These are phyloP conservation scores for Caracal caracal DNA, from an alignment of 2,113 vertebrate species.

Conservation along the genomic window DNA sequence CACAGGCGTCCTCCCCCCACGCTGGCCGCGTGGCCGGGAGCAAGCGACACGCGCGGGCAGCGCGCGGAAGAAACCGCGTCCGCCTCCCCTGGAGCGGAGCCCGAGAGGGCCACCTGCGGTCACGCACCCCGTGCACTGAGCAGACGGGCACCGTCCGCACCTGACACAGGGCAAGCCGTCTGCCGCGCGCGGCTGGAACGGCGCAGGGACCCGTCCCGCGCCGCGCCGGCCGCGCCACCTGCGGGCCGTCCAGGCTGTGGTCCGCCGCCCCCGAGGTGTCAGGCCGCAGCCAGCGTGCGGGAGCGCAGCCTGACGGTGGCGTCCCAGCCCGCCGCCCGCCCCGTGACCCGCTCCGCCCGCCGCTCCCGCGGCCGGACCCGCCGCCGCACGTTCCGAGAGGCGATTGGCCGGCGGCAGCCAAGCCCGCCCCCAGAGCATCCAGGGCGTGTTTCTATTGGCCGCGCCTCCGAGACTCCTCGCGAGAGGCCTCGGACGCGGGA, in stretches of 20 bases:
- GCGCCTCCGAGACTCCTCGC: background rate
- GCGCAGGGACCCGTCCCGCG: background rate
- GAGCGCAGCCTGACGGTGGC: background rate
- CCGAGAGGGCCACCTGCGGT: background rate
- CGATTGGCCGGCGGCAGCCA: background rate
- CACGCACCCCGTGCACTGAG: background rate
- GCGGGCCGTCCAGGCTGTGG: background rate
- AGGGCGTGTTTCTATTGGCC: background rate
- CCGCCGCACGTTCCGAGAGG: background rate
- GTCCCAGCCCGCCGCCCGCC: background rate
- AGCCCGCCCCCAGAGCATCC: background rate
- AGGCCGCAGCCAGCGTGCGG: background rate
- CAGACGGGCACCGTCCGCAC: background rate
- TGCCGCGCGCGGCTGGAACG: too few species aligned
- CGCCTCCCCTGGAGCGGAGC: background rate
- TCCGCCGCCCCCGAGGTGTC: fast-evolving
- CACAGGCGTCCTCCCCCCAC: slow-evolving; percentile 86
- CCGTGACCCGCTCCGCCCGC: background rate
- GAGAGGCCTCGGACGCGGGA: background rate
- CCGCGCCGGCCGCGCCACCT: background rate
- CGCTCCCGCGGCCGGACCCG: too few species aligned
- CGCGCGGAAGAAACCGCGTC: background rate
- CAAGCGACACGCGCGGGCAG: background rate
- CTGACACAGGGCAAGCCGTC: background rate
- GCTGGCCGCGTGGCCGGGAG: slow-evolving; percentile 11